A percentile compares a stretch with the other conserved stretches of the same genome.
Conservation (phyloP, 2,888 invertebrate species). For the Xestia xanthographa region DNA sequence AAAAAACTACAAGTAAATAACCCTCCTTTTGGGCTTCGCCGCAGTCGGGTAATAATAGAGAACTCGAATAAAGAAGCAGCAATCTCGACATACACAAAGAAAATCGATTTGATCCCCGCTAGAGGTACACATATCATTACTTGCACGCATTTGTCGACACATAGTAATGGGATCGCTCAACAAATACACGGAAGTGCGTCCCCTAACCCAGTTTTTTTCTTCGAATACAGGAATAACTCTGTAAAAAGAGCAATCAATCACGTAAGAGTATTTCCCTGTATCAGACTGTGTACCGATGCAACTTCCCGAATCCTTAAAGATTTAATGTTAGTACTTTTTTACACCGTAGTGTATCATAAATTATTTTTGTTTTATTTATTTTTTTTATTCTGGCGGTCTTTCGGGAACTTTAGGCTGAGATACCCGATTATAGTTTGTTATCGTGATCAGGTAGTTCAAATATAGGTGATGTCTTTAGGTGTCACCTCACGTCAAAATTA, state of each 20-base stretch:
- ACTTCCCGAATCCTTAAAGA: conserved; percentile 76
- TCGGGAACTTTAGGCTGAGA: too few species aligned
- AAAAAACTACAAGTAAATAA: neutral
- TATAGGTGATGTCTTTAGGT: neutral
- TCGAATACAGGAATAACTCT: conserved; percentile 57
- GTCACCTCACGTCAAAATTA: neutral
- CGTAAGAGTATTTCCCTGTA: conserved; percentile 71
- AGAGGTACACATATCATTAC: conserved; percentile 53
- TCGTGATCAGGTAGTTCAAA: neutral
- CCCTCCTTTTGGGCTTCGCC: too few species aligned
- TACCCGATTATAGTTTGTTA: too few species aligned
- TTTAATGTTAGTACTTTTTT: conserved; percentile 63
- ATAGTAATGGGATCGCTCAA: conserved; percentile 56
- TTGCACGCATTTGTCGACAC: conserved; percentile 56
- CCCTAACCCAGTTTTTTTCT: conserved; percentile 62
- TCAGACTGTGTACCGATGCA: conserved; percentile 68
- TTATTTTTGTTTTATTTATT: neutral
- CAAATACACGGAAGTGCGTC: conserved; percentile 58
- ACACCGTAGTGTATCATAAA: conserved; percentile 65
- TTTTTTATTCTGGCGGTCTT: too few species aligned
- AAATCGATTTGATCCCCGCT: conserved; percentile 36
- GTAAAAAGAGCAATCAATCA: conserved; percentile 70
- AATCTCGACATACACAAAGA: neutral
- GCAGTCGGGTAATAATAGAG: too few species aligned
- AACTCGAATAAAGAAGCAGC: neutral